Base-by-base conservation (phyloP, 1,140 invertebrate species). In the Pomacea maculata region DNA sequence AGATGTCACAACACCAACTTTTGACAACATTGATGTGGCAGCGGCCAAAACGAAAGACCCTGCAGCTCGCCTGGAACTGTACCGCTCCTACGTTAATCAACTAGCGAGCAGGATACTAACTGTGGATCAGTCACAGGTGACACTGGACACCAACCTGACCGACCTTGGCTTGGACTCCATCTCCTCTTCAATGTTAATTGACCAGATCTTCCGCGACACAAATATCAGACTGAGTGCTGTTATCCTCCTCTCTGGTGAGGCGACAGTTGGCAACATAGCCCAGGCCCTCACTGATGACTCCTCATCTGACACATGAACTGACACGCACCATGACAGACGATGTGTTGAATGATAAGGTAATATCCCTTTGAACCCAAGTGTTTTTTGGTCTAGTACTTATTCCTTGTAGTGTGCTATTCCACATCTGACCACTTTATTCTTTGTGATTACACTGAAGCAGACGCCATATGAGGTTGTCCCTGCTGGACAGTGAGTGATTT, bases 161-260 rank as follows among this genome's bases (percentile, higher is more conserved):
- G 77, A 79, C 55, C 57, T 82, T 25, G 83, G 83, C 7, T 63
- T 84, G 80, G 83, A 84, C 68, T 84, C 83, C 11, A 76, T 84
- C 52, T 54, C 78, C n/a, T 77, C 71, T 57, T 82, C 82, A 77
- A 84, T 80, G 45, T 76, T 84, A 67, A 77, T 82, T 45, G 82
- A 64, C n/a, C 71, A 82, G 55, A 82, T 82, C 4, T 68, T 77
- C 72, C 71, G 71, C 55, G 78, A 74, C 34, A 34, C 75, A 64
- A 12, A 75, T 29, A 65, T 72, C n/a, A 77, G 57, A 34, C 67
- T 84, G 45, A 64, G 74, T 0, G 71, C 78, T 52, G 76, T 80
- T 12, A 72, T 57, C 21, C 72, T 84, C n/a, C 57, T 82, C 54
- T 61, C 29, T 19, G 79, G 70, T 12, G 72, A 79, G 9, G 76